Evolutionary conservation across 1,140 invertebrate genomes (phyloP).

Genomic region (Sipha flava): DNA sequence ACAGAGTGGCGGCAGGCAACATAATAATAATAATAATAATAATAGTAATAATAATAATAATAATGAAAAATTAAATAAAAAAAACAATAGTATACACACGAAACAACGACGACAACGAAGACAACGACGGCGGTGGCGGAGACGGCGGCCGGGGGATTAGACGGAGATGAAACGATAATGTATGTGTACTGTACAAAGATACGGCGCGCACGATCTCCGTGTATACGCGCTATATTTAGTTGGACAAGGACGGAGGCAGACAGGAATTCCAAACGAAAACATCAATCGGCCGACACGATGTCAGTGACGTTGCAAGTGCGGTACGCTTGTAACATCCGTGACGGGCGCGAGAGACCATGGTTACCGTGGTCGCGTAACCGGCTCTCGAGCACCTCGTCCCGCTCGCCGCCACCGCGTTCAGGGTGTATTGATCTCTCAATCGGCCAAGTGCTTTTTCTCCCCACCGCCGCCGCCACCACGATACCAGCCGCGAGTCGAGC

Average conservation of each 20-base stretch:
- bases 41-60: not conserved
- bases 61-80: not conserved
- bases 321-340: constrained; percentile 4
- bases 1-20: not conserved
- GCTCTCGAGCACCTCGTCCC: not conserved
- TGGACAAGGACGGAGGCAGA: constrained; percentile 14
- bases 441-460: not conserved
- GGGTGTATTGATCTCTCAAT: constrained; percentile 30
- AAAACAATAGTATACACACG: constrained; percentile 16
- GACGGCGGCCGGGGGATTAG: not conserved
- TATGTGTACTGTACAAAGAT: not conserved
- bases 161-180: constrained; percentile 23
- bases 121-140: too few relatives aligned
- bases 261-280: constrained; percentile 29
- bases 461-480: not conserved
- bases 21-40: not conserved
- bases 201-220: not conserved
- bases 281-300: constrained; percentile 22
- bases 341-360: not conserved
- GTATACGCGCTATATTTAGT: constrained; percentile 19
- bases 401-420: not conserved
- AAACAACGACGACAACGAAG: not conserved
- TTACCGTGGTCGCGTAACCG: not conserved
- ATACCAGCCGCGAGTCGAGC: too few relatives aligned
- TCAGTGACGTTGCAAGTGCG: constrained; percentile 26